These are phyloP conservation scores for Crepidodera aurea DNA, from an alignment of 2,888 invertebrate species.

Conservation along the genomic window DNA sequence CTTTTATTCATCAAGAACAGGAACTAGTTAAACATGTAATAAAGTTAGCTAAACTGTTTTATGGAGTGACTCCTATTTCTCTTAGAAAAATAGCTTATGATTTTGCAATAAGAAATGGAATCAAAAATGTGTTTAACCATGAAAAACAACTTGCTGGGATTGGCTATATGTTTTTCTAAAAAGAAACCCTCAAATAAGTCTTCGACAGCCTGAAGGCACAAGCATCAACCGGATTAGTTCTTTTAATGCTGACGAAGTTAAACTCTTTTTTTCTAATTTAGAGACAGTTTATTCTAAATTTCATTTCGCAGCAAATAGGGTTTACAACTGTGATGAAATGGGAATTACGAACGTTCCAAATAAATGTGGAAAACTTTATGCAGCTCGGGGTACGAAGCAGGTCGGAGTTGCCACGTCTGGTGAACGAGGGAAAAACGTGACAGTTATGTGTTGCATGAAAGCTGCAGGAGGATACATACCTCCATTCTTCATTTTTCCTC, in stretches of 20 bases:
- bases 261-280: background rate
- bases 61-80: too few relatives aligned
- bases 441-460: background rate
- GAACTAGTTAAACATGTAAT: too few relatives aligned
- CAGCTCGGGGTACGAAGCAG: background rate
- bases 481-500: background rate
- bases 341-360: background rate
- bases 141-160: too few relatives aligned
- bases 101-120: too few relatives aligned
- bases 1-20: too few relatives aligned
- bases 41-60: too few relatives aligned
- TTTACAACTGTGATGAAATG: background rate
- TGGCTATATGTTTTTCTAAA: constrained; percentile 18
- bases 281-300: background rate
- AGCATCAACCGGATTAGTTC: constrained; percentile 31
- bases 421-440: background rate
- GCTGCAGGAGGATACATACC: background rate
- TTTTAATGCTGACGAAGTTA: constrained; percentile 24
- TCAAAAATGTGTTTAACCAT: too few relatives aligned
- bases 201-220: constrained; percentile 30
- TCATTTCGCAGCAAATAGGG: background rate
- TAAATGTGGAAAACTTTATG: background rate
- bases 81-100: too few relatives aligned
- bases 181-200: constrained; percentile 27
- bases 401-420: background rate